Evolutionary conservation across 2,113 vertebrate species (phyloP).

Genomic region (Tricholaema leucomelas): DNA sequence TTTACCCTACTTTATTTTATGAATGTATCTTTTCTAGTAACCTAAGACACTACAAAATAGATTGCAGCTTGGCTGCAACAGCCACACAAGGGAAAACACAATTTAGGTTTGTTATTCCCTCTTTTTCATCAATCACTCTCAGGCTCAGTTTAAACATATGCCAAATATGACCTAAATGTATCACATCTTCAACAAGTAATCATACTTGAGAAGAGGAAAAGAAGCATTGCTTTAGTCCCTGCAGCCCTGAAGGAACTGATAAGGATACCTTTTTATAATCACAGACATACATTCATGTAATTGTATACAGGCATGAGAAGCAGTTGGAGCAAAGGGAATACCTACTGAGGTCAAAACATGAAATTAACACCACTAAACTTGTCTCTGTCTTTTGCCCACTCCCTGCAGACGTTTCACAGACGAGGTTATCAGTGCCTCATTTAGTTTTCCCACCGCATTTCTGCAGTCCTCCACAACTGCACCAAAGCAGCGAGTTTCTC

Average conservation of each 20-base stretch:
- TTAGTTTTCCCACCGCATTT: neutral
- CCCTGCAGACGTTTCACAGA: neutral
- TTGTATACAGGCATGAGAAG: neutral
- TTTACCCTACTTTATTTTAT: conserved; percentile 17
- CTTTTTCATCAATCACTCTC: neutral
- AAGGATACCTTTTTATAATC: neutral
- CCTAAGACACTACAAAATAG: conserved; percentile 27
- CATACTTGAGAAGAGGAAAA: neutral
- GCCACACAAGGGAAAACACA: neutral
- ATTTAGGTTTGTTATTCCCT: neutral
- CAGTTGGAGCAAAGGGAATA: neutral
- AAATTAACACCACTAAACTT: neutral
- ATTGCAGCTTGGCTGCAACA: conserved; percentile 27
- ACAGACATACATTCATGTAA: neutral
- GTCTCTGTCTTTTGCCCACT: neutral
- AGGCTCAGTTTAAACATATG: neutral
- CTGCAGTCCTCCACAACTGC: neutral
- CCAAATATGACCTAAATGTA: conserved; percentile 43
- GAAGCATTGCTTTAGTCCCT: neutral
- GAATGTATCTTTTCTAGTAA: neutral
- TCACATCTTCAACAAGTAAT: conserved; percentile 29
- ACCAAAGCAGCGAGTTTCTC: neutral
- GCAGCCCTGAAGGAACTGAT: neutral
- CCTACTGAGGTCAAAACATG: neutral
- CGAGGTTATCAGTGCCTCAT: neutral